Base-by-base conservation (phyloP, 2,797 vertebrate species). In the Sparidentex hasta region DNA sequence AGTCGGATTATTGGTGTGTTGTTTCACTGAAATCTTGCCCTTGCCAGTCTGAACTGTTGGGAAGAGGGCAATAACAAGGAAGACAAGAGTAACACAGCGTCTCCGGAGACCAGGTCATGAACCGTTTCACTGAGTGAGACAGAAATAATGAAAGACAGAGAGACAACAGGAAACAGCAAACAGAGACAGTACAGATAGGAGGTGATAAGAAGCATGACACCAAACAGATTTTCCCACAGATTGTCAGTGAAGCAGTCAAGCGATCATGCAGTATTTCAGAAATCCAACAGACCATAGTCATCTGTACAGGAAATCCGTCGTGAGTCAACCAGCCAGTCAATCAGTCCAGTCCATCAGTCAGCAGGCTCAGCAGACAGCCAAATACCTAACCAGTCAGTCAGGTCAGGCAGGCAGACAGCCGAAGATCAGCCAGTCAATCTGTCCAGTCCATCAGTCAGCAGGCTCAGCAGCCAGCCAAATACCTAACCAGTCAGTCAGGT, bases 201-300 rank as follows among this genome's bases (percentile, higher is more conserved):
- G 11, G 27, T 4, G 1, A 41, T 8, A 3, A 61, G 43, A 18
- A 63, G 61, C 73, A 43, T 59, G 75, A 54, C 58, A 56, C 16
- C 38, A 20, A 23, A 70, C 51, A 43, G 55, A 65, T 54, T 29
- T 73, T 27, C 41, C 14, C 23, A 47, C 41, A 65, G 47, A 55
- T 56, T 63, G 43, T 43, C 62, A 76, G 71, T 21, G 46, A 83
- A 74, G 11, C 56, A 54, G 73, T 58, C 33, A 68, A 57, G 58
- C n/a, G 18, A 12, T 50, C 63, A 61, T 11, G 33, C 23, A 50
- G 38, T 58, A 29, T 81, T 69, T 81, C 64, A 77, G 57, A 75
- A 72, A 78, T 41, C 27, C 64, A 78, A 56, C 71, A 25, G 65
- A 67, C 47, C 29, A 2, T 20, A 7, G 20, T 16, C 21, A 27